These are phyloP conservation scores for Drosophila anomelani DNA, from an alignment of 2,888 invertebrate genomes.

Conservation along the genomic window DNA sequence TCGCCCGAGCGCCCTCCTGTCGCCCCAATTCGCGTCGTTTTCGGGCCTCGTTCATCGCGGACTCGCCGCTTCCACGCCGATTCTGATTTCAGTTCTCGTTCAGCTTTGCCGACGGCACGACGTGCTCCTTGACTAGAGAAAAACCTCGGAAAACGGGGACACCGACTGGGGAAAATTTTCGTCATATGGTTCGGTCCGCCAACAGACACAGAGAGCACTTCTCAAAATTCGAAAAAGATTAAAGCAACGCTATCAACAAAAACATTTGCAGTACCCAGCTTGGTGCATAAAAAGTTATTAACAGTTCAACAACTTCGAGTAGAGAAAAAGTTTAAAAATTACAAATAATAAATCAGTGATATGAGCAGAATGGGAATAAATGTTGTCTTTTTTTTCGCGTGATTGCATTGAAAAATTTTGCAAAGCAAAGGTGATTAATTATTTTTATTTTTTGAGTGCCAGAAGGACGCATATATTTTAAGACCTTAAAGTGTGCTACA, in stretches of 20 bases:
- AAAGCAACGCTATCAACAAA: not conserved
- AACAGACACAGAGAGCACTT: not conserved
- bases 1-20: constrained; percentile 1
- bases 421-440: constrained; percentile 1
- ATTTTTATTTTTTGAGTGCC: constrained; percentile 16
- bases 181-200: constrained; percentile 17
- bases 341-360: not conserved
- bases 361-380: not conserved
- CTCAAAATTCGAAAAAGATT: not conserved
- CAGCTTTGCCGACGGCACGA: constrained; percentile 84
- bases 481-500: constrained; percentile 2
- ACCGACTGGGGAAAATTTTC: constrained; percentile 19
- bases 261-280: not conserved
- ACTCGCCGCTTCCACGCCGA: constrained; percentile 37
- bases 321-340: not conserved
- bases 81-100: constrained; percentile 82
- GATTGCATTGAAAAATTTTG: not conserved
- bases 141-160: constrained; percentile 19
- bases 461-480: not conserved
- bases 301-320: not conserved
- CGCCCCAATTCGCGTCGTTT: constrained; percentile 20
- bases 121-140: constrained; percentile 68
- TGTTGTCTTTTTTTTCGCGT: constrained; percentile 3
- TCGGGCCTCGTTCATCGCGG: constrained; percentile 23
- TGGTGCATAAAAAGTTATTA: not conserved